These are phyloP conservation scores for Acanthis flammea DNA, from an alignment of 2,797 vertebrate genomes.

Conservation along the genomic window DNA sequence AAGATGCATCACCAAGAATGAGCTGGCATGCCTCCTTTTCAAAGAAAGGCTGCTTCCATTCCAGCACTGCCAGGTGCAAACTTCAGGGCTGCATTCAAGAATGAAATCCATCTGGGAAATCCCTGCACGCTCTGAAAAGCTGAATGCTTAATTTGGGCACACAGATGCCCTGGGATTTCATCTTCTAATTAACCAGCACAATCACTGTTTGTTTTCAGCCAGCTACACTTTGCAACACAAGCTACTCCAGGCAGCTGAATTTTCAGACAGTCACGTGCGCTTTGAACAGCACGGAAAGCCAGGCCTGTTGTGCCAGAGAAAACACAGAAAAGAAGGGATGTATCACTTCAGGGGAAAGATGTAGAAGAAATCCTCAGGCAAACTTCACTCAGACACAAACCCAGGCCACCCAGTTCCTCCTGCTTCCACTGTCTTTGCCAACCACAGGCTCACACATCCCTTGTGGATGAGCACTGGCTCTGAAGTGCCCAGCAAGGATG, in stretches of 20 bases:
- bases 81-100: slow-evolving; percentile 3
- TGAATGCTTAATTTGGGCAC: slow-evolving; percentile 30
- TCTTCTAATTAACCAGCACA: slow-evolving; percentile 53
- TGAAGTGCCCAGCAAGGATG: rapidly evolving
- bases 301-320: background rate
- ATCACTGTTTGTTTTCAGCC: slow-evolving; percentile 43
- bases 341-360: background rate
- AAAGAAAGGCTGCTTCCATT: slow-evolving; percentile 19
- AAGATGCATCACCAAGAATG: background rate
- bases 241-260: slow-evolving; percentile 3
- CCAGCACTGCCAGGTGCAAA: slow-evolving; percentile 42
- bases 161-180: slow-evolving; percentile 42
- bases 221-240: background rate
- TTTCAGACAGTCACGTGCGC: background rate
- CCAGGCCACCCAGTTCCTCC: background rate
- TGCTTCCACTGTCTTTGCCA: background rate
- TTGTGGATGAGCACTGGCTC: background rate
- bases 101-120: slow-evolving; percentile 56
- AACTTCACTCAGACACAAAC: background rate
- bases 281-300: background rate
- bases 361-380: background rate
- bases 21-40: background rate
- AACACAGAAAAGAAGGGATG: background rate
- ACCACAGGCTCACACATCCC: rapidly evolving
- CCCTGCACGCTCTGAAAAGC: background rate